These are phyloP conservation scores for Psilopsiagon aymara DNA, from an alignment of 2,113 vertebrate genomes.

Conservation along the genomic window DNA sequence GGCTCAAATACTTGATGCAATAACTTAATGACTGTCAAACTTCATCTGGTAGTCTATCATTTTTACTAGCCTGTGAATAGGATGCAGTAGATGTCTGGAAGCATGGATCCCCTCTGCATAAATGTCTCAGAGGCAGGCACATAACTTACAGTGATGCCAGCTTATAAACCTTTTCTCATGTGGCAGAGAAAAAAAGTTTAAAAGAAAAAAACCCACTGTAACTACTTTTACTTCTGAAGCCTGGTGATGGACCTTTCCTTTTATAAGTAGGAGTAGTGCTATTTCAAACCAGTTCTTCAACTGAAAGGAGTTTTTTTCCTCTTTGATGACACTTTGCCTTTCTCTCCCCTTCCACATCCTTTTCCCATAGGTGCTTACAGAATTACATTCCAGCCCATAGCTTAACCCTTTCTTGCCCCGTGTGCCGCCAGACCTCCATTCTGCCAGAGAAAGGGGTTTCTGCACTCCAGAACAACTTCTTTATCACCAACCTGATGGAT, in stretches of 20 bases:
- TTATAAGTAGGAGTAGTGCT: neutral
- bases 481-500: slow-evolving; percentile 99
- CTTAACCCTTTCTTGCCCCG: slow-evolving; percentile 93
- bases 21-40: neutral
- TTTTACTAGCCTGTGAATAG: neutral
- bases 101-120: neutral
- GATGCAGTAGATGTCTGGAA: neutral
- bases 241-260: neutral
- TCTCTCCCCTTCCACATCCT: neutral
- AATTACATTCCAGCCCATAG: slow-evolving; percentile 97
- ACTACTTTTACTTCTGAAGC: neutral
- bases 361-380: slow-evolving; percentile 88
- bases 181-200: neutral
- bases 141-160: neutral
- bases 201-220: neutral
- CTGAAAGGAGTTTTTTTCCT: neutral
- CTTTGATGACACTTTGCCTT: slow-evolving; percentile 7
- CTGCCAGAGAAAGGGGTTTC: slow-evolving; percentile 97
- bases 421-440: slow-evolving; percentile 97
- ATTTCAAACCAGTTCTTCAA: neutral
- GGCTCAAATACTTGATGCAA: neutral
- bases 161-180: neutral
- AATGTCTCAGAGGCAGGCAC: neutral
- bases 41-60: neutral
- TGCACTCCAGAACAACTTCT: slow-evolving; percentile 97